Evolutionary conservation across 2,888 invertebrate genomes (phyloP).

Genomic region (Encarsia formosa): DNA sequence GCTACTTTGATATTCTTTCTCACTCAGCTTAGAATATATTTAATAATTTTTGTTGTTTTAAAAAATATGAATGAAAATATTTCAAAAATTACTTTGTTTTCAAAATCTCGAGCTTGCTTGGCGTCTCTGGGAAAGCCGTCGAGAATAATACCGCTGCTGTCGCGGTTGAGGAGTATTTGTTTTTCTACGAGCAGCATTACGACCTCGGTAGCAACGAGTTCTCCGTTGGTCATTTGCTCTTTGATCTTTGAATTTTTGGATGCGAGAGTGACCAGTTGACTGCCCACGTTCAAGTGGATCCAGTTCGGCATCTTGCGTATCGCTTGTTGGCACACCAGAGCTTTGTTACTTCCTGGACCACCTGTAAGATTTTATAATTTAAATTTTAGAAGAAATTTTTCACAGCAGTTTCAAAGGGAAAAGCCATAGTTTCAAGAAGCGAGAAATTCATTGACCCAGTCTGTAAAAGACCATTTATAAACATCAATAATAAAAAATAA

Average conservation of each 20-base stretch:
- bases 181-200: constrained; percentile 72
- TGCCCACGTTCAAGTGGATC: constrained; percentile 76
- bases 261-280: constrained; percentile 69
- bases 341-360: constrained; percentile 90
- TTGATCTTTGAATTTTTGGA: constrained; percentile 64
- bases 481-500: too few species aligned
- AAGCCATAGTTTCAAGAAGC: too few species aligned
- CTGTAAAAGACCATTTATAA: too few species aligned
- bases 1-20: too few species aligned
- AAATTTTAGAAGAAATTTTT: too few species aligned
- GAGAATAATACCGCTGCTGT: constrained; percentile 73
- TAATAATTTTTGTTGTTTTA: too few species aligned
- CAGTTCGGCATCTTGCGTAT: constrained; percentile 69
- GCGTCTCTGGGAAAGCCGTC: constrained; percentile 93
- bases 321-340: constrained; percentile 70
- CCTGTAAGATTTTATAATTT: too few species aligned
- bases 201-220: constrained; percentile 75
- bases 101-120: constrained; percentile 82
- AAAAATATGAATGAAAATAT: too few species aligned
- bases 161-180: constrained; percentile 54
- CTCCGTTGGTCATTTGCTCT: constrained; percentile 71
- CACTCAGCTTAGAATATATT: too few species aligned
- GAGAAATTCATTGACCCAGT: too few species aligned
- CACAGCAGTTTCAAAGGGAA: too few species aligned
- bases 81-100: constrained; percentile 80